These are phyloP conservation scores for Orthonyx spaldingii DNA, from an alignment of 2,113 vertebrate genomes.

Conservation along the genomic window DNA sequence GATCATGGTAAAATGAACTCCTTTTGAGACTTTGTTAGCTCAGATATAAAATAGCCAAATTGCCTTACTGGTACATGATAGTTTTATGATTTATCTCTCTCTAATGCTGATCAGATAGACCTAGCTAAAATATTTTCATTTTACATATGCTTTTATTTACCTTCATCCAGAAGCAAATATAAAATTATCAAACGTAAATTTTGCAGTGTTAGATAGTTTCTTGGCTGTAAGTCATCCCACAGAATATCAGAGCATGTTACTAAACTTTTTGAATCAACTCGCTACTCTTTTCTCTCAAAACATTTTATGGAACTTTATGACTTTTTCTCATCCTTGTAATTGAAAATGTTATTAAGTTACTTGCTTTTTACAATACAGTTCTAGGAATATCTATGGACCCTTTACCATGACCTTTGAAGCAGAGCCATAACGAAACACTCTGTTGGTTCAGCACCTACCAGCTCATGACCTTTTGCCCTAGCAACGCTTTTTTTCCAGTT, in stretches of 20 bases:
- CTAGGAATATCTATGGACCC: neutral
- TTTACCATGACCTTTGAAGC: neutral
- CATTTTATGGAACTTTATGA: neutral
- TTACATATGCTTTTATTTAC: neutral
- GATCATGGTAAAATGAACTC: neutral
- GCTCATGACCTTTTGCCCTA: neutral
- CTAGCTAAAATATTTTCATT: neutral
- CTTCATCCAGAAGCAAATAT: neutral
- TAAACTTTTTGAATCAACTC: neutral
- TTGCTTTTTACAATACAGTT: neutral
- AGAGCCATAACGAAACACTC: neutral
- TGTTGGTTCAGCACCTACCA: neutral
- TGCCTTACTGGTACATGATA: neutral
- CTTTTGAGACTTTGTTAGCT: neutral
- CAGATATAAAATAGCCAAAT: neutral
- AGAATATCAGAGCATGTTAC: neutral
- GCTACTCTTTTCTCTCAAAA: neutral
- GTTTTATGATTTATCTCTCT: neutral
- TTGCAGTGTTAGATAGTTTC: neutral
- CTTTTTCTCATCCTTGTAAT: neutral
- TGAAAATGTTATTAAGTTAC: neutral
- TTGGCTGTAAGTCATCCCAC: neutral
- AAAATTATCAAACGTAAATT: neutral
- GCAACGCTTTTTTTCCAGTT: neutral
- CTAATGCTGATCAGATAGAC: neutral